Conservation (phyloP, 64 coral and sea anemone genomes). For the Catalaphyllia jardinei region DNA sequence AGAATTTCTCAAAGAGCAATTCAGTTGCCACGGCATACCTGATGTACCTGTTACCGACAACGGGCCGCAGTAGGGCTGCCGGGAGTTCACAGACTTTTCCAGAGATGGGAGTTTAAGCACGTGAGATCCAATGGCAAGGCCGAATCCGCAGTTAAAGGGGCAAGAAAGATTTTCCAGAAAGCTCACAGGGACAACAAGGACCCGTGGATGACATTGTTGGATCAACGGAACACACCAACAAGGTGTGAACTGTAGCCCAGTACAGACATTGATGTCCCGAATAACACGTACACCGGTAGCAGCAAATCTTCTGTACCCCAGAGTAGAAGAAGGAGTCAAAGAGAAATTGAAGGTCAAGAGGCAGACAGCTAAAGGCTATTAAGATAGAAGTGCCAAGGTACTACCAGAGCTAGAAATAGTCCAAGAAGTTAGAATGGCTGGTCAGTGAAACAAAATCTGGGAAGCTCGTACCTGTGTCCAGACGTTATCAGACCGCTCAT, state of each 20-base stretch:
- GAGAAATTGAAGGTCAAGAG: slow-evolving; percentile 37
- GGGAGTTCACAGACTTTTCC: slow-evolving; percentile 52
- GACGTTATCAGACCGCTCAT: slow-evolving; percentile 68
- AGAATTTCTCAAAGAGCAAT: slow-evolving; percentile 53
- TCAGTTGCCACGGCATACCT: slow-evolving; percentile 66
- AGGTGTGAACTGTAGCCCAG: slow-evolving; percentile 9
- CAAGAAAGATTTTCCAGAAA: slow-evolving; percentile 54
- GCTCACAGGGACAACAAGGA: slow-evolving; percentile 51
- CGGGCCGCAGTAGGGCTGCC: slow-evolving; percentile 43
- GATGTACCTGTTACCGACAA: slow-evolving; percentile 58
- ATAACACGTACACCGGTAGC: slow-evolving; percentile 54
- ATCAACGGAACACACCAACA: slow-evolving; percentile 56
- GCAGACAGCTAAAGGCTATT: slow-evolving; percentile 28
- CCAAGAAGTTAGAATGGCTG: slow-evolving; percentile 58
- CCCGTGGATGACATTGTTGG: slow-evolving; percentile 49
- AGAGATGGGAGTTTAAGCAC: slow-evolving; percentile 62
- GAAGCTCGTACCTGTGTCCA: slow-evolving; percentile 54
- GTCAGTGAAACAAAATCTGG: slow-evolving; percentile 54
- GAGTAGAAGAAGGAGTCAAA: slow-evolving; percentile 33
- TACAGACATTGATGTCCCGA: slow-evolving; percentile 46
- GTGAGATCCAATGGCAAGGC: slow-evolving; percentile 65
- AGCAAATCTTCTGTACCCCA: slow-evolving; percentile 44
- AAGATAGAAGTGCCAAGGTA: slow-evolving; percentile 52
- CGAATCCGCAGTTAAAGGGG: slow-evolving; percentile 41
- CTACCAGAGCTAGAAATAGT: slow-evolving; percentile 56